Base-by-base conservation (phyloP, 64 coral and sea anemone species). In the Acropora yongei region DNA sequence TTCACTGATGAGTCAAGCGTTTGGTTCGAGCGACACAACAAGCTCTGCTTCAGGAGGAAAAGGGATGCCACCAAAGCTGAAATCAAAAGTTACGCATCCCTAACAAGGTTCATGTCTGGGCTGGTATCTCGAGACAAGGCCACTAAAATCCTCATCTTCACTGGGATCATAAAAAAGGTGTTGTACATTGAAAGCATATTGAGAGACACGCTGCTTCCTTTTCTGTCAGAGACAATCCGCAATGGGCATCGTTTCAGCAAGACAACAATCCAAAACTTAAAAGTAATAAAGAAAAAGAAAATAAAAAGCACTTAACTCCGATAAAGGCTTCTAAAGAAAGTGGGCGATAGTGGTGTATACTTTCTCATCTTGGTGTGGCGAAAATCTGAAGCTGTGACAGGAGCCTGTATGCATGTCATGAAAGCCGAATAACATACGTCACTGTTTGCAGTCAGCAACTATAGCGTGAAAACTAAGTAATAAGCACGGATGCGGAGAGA, bases 1-100 rank as follows among this genome's bases (percentile, higher is more conserved):
- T 92, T 92, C 13, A 92, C 74, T 0, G 90, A 92, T 12, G 75
- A 92, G 44, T 58, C 50, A 18, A 78, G 51, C n/a, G 68, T 92
- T 19, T 20, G 18, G 8, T 18, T 79, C 4, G 17, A 79, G 16
- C 42, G 57, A 12, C 82, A 92, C 44, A 39, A 19, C 5, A 76
- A 48, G 5, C 42, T 86, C 17, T 42, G 40, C 73, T 92, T 92
- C n/a, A 17, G 12, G 0, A 53, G 44, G 30, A 14, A 47, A 50
- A 19, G 72, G 44, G 0, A 78, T 68, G 74, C 82, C 74, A 41
- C 47, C 83, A 1, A 78, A 79, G 44, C 20, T 79, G 17, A 93
- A 80, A 43, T 75, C 75, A 1, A 80, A 44, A 41, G 74, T 66
- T 13, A 93, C 87, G 61, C 83, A 93, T 16, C 91, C 91, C 3